A percentile compares a stretch with the other conserved stretches of the same genome.
Conservation (phyloP, 2,888 invertebrate species). For the Aspidiotus rigidus region DNA sequence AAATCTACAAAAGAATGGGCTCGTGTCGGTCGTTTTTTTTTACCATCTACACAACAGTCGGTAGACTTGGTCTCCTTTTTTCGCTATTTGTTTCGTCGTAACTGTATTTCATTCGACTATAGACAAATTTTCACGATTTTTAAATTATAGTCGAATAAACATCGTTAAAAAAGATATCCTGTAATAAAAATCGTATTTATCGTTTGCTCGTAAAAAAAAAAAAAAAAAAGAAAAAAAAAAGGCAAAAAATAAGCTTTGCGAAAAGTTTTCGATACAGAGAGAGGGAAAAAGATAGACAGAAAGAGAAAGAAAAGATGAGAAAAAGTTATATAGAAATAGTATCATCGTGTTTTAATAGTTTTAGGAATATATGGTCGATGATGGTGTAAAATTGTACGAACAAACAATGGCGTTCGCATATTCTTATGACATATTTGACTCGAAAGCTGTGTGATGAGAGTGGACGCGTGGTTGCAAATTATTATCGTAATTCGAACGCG, state of each 20-base stretch:
- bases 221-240: not conserved
- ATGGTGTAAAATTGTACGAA: too few relatives aligned
- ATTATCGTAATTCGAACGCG: slow-evolving; percentile 7
- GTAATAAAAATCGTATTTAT: slow-evolving; percentile 16
- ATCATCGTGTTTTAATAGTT: slow-evolving; percentile 6
- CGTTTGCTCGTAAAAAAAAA: slow-evolving; percentile 6
- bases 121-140: slow-evolving; percentile 20
- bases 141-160: slow-evolving; percentile 13
- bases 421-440: slow-evolving; percentile 9
- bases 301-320: slow-evolving; percentile 8
- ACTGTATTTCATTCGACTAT: not conserved
- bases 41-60: too few relatives aligned
- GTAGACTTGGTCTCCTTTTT: not conserved
- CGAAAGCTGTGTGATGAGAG: slow-evolving; percentile 8
- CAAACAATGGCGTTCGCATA: too few relatives aligned
- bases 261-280: slow-evolving; percentile 2
- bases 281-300: slow-evolving; percentile 11
- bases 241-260: slow-evolving; percentile 16
- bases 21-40: too few relatives aligned
- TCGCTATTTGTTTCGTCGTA: not conserved
- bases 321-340: slow-evolving; percentile 12
- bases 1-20: too few relatives aligned
- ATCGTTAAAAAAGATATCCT: slow-evolving; percentile 19
- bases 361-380: not conserved
- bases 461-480: slow-evolving; percentile 15